Evolutionary conservation across 2,888 invertebrate species (phyloP), one percentile per base, ranked within the genome.

Genomic region (Polymixis lichenea): DNA sequence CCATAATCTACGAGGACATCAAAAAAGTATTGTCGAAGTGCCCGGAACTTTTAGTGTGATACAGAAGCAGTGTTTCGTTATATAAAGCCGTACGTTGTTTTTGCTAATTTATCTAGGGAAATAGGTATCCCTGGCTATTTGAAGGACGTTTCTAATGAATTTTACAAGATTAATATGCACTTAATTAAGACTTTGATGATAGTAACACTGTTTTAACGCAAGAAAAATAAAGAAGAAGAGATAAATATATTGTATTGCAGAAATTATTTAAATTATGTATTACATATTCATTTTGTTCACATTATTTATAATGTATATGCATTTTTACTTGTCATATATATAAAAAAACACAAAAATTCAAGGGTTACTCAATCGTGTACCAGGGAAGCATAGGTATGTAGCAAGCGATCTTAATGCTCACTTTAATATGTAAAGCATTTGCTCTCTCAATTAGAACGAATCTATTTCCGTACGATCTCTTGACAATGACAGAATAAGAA

Each of bases 401-500:
- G 58, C 55, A 65, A 68, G 68, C 53, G 72, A 68, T 77, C 55
- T 69, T 28, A 56, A 49, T 68, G 64, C 19, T 68, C 25, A 72
- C 9, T 58, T 80, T 55, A 46, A 68, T 72, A 80, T 80, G 80
- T 77, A 80, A 72, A 69, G 55, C 71, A 67, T 68, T 68, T 72
- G 67, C 56, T 70, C 49, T 80, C 77, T 72, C 68, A 80, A 80
- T 81, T 81, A 81, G 68, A 81, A 60, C 68, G 49, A 4, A 60
- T 51, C 11, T 69, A 66, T 77, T 80, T 81, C 72, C 77, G 55
- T 60, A 65, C 68, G 49, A 80, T 80, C 68, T 80, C 67, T 55
- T 77, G 65, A 69, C 80, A 80, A 80, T 72, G 75, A 70, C 11
- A 69, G 51, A 80, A 77, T 80, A 80, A 80, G 68, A 72, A 81